Percentiles rank a stretch among this genome's conserved stretches.
These are phyloP conservation scores for Oxyteleia sp. DNA, from an alignment of 2,888 invertebrate species.

Conservation along the genomic window DNA sequence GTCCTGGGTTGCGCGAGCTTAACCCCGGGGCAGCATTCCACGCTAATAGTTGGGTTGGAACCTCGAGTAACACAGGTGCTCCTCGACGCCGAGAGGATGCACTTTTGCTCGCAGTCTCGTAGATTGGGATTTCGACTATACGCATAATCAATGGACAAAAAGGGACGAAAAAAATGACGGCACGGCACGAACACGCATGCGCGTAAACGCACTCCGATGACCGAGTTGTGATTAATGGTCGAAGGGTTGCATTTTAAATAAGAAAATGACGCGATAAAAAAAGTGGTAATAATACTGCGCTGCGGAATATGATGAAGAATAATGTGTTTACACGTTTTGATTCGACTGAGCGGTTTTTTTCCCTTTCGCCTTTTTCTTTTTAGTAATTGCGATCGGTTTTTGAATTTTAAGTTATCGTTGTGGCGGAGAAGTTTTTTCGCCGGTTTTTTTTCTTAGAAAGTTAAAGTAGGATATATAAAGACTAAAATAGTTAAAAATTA, in stretches of 20 bases:
- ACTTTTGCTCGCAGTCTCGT: slow-evolving; percentile 66
- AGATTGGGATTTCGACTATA: slow-evolving; percentile 70
- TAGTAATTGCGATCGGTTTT: too few relatives aligned
- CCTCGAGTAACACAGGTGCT: slow-evolving; percentile 87
- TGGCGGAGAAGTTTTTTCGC: too few relatives aligned
- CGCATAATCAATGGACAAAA: slow-evolving; percentile 65
- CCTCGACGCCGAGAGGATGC: slow-evolving; percentile 71
- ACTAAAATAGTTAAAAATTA: too few relatives aligned
- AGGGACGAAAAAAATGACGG: slow-evolving; percentile 52
- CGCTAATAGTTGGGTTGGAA: slow-evolving; percentile 86
- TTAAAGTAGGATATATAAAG: too few relatives aligned
- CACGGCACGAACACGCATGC: slow-evolving; percentile 56
- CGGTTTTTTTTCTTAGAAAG: too few relatives aligned
- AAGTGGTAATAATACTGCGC: slow-evolving; percentile 63
- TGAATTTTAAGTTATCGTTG: too few relatives aligned
- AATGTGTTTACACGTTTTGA: slow-evolving; percentile 67
- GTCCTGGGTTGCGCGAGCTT: slow-evolving; percentile 81
- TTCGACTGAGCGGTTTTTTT: slow-evolving; percentile 7
- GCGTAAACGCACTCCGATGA: too few relatives aligned
- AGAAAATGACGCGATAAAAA: slow-evolving; percentile 67
- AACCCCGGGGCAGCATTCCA: slow-evolving; percentile 86
- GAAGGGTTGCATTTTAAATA: too few relatives aligned
- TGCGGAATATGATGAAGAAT: slow-evolving; percentile 64
- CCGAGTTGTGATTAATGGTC: too few relatives aligned
- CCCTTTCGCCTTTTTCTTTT: too few relatives aligned